Percentiles rank a stretch among this genome's conserved stretches.
phyloP scores from a whole-genome alignment of 2,888 invertebrate genomes.

The Labia minor region DNA sequence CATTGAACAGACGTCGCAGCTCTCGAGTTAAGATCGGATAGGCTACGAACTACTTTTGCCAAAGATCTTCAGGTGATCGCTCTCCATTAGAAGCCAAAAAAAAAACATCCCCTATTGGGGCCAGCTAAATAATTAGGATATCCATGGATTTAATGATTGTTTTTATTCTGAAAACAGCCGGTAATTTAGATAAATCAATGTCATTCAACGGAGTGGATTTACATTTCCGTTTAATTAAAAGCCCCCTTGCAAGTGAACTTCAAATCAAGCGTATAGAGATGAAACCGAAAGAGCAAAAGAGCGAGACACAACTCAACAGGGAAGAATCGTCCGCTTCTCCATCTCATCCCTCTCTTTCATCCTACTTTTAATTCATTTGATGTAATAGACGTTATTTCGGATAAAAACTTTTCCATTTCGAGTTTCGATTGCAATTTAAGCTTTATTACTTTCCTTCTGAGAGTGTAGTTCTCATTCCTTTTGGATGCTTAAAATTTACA shows the following conservation, averaged over 20 bases:
- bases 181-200: background rate
- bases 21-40: slow-evolving; percentile 7
- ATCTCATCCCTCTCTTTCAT: background rate
- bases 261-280: background rate
- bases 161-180: background rate
- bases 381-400: background rate
- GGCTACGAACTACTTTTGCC: background rate
- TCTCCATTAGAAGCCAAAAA: background rate
- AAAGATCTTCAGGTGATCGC: background rate
- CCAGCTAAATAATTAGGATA: background rate
- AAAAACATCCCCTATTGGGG: background rate
- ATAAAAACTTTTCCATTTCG: slow-evolving; percentile 13
- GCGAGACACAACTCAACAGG: background rate
- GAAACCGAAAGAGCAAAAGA: background rate
- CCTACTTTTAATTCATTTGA: slow-evolving; percentile 13
- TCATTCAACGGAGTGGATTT: background rate
- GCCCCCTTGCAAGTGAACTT: background rate
- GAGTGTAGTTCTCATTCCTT: too few relatives aligned
- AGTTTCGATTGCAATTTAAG: background rate
- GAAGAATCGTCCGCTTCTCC: background rate
- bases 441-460: background rate
- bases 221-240: slow-evolving; percentile 8
- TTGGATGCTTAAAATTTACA: too few relatives aligned
- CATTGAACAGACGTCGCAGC: background rate
- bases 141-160: background rate